Conservation (phyloP, 2,113 vertebrate species). For the Prochilodus magdalenae region DNA sequence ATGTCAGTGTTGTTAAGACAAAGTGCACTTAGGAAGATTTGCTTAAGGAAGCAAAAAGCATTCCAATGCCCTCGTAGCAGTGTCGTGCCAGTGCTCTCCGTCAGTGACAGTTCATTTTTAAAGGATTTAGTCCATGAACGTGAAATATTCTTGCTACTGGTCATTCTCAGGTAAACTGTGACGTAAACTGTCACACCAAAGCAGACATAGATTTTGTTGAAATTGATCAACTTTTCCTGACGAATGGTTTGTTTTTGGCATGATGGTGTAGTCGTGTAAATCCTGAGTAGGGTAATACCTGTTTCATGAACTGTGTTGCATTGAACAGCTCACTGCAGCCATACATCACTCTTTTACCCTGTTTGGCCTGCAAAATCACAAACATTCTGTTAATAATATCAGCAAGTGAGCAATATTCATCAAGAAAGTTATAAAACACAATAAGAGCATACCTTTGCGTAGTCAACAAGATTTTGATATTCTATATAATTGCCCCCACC, state of each 20-base stretch:
- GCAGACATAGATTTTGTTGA: background rate
- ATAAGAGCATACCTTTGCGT: slow-evolving; percentile 84
- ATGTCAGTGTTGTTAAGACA: slow-evolving; percentile 44
- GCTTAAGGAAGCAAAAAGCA: slow-evolving; percentile 44
- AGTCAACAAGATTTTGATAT: slow-evolving; percentile 98
- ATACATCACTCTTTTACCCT: slow-evolving; percentile 91
- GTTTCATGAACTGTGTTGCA: slow-evolving; percentile 94
- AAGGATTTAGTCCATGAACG: slow-evolving; percentile 11
- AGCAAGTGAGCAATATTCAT: background rate
- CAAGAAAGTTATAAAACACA: background rate
- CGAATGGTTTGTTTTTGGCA: background rate
- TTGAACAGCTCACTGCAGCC: slow-evolving; percentile 98
- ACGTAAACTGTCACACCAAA: background rate
- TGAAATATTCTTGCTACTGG: background rate
- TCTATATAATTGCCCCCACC: slow-evolving; percentile 99
- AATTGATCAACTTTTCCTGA: background rate
- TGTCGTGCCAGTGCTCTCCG: slow-evolving; percentile 18
- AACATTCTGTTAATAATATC: background rate
- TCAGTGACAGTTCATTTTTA: background rate
- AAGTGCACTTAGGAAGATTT: slow-evolving; percentile 30
- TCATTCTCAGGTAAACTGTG: background rate
- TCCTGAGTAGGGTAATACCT: slow-evolving; percentile 69
- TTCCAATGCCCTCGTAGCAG: slow-evolving; percentile 40
- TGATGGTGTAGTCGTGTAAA: background rate
- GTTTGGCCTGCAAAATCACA: slow-evolving; percentile 80